phyloP scores from a whole-genome alignment of 2,888 invertebrate species.

The Stenchaetothrips biformis region DNA sequence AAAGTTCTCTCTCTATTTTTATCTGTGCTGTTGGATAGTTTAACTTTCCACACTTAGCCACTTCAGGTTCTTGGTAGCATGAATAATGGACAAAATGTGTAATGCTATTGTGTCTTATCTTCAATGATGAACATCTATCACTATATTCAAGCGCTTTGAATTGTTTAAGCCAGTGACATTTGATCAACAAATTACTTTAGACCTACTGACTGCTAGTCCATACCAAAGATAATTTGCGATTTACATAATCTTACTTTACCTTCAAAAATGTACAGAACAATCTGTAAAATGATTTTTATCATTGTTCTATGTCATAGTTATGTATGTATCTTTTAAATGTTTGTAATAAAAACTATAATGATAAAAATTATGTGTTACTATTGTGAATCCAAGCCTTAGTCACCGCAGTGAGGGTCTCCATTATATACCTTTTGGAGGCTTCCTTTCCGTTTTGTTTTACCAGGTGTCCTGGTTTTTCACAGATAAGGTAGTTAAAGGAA shows the following conservation, averaged over 20 bases:
- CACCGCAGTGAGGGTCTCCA: too few relatives aligned
- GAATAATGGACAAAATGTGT: neutral
- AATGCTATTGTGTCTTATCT: neutral
- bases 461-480: too few relatives aligned
- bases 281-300: neutral
- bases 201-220: conserved; percentile 1
- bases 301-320: conserved; percentile 22
- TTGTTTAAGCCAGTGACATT: neutral
- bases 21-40: neutral
- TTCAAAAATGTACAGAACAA: neutral
- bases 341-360: neutral
- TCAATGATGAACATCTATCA: neutral
- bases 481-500: too few relatives aligned
- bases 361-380: too few relatives aligned
- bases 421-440: too few relatives aligned
- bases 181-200: neutral
- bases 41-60: neutral
- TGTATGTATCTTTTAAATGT: neutral
- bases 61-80: too few relatives aligned
- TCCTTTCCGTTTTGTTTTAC: too few relatives aligned
- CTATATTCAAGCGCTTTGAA: neutral
- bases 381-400: too few relatives aligned
- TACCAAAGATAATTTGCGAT: neutral
- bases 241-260: neutral
- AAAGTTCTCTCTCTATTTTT: neutral